Evolutionary conservation across 2,888 invertebrate species (phyloP).

Genomic region (Emmelina monodactyla): DNA sequence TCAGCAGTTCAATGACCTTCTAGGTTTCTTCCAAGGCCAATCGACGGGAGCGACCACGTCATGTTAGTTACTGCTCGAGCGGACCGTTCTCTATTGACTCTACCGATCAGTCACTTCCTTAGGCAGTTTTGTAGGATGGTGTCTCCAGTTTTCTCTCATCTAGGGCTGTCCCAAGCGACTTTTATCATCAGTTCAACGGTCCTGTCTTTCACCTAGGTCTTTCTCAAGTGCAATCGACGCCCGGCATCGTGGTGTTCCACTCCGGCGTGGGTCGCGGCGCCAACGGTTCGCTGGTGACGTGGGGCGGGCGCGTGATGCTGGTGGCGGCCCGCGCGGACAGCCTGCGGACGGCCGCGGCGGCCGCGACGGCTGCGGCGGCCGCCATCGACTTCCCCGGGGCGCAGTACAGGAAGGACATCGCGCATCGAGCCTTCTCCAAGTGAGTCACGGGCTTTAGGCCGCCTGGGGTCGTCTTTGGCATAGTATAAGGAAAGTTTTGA

Average conservation of each 20-base stretch:
- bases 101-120: no score
- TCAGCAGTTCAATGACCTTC: no score
- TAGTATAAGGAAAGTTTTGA: no score
- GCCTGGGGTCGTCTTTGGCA: neutral
- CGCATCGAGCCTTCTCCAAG: conserved; percentile 85
- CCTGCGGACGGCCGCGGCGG: conserved; percentile 75
- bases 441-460: conserved; percentile 29
- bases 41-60: no score
- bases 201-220: no score
- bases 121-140: no score
- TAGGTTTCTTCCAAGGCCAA: no score
- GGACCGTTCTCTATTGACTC: neutral
- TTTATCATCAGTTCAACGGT: no score
- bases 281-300: conserved; percentile 74
- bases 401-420: conserved; percentile 90
- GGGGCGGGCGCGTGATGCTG: conserved; percentile 90
- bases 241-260: conserved; percentile 77
- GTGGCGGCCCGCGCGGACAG: conserved; percentile 74
- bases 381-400: conserved; percentile 83
- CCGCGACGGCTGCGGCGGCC: conserved; percentile 77
- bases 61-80: no score
- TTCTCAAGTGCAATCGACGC: conserved; percentile 39
- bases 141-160: no score
- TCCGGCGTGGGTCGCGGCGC: conserved; percentile 78
- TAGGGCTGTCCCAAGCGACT: no score